Conservation (phyloP, 2,797 vertebrate species). For the Liparis tanakae region DNA sequence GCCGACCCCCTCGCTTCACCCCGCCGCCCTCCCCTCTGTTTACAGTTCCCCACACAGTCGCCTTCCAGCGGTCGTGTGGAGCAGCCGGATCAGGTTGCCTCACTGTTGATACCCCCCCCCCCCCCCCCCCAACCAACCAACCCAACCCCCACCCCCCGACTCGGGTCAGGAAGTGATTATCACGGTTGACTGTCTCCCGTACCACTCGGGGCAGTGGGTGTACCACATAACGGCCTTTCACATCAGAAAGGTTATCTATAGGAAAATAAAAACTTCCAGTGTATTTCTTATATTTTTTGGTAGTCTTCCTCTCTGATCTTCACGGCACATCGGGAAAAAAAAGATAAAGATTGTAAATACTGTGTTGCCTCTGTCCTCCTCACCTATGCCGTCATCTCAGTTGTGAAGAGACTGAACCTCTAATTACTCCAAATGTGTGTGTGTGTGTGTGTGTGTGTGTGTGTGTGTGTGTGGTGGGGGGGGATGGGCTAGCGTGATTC, state of each 20-base stretch:
- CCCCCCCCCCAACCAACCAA: neutral
- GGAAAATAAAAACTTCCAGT: neutral
- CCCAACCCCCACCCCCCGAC: neutral
- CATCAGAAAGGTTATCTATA: neutral
- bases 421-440: conserved; percentile 33
- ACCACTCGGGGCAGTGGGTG: neutral
- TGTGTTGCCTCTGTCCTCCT: neutral
- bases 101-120: neutral
- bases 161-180: conserved; percentile 11
- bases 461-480: neutral
- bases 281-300: neutral
- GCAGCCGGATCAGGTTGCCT: conserved; percentile 45
- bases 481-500: neutral
- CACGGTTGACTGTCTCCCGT: neutral
- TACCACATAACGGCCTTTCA: neutral
- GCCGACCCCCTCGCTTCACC: conserved; percentile 29
- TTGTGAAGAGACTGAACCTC: conserved; percentile 27
- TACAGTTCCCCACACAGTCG: conserved; percentile 32
- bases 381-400: conserved; percentile 26
- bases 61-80: conserved; percentile 26
- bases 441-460: neutral
- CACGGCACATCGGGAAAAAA: neutral
- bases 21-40: conserved; percentile 23
- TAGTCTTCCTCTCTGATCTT: neutral
- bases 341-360: neutral